Evolutionary conservation across 1,140 invertebrate genomes (phyloP).

Genomic region (Cyrtorhinus lividipennis): DNA sequence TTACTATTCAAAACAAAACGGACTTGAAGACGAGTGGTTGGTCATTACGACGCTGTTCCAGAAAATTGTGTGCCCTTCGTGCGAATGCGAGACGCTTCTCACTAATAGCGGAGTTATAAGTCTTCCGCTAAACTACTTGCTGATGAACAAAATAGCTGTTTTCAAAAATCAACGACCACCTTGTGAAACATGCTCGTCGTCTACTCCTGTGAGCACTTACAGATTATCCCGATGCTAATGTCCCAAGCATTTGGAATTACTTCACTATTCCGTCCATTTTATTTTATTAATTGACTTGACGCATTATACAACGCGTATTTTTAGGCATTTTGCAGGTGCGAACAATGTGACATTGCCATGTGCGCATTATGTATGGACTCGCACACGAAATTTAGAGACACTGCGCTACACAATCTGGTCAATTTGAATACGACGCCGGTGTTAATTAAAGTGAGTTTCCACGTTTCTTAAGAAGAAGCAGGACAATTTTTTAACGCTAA

Average conservation of each 20-base stretch:
- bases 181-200: constrained; percentile 3
- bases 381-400: constrained; percentile 13
- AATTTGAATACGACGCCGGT: not conserved
- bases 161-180: not conserved
- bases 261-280: not conserved
- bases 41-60: too few relatives aligned
- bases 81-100: constrained; percentile 5
- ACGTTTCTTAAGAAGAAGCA: too few relatives aligned
- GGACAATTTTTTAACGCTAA: too few relatives aligned
- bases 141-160: not conserved
- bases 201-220: not conserved
- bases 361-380: constrained; percentile 12
- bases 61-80: constrained; percentile 4
- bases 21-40: too few relatives aligned
- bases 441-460: not conserved
- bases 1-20: too few relatives aligned
- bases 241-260: too few relatives aligned
- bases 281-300: not conserved
- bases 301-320: too few relatives aligned
- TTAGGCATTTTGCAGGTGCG: constrained; percentile 10
- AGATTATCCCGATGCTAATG: too few relatives aligned
- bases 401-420: not conserved
- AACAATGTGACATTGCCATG: constrained; percentile 6
- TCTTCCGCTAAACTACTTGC: not conserved
- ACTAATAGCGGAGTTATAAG: not conserved